Conservation (phyloP, 2,113 vertebrate species). For the Varanus salvator region DNA sequence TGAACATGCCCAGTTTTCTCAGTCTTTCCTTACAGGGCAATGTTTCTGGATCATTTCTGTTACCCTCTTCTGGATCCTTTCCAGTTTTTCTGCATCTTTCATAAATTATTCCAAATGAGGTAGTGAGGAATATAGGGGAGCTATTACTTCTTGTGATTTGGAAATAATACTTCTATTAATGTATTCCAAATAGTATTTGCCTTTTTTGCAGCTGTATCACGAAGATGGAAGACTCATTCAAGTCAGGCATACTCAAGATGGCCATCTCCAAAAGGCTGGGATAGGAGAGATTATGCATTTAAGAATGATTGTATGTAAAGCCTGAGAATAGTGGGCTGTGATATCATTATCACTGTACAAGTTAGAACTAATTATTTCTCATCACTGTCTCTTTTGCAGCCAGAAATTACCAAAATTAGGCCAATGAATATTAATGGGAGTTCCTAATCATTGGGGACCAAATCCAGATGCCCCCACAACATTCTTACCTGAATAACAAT, state of each 20-base stretch:
- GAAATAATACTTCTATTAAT: too few relatives aligned
- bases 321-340: background rate
- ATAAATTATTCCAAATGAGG: too few relatives aligned
- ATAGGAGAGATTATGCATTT: background rate
- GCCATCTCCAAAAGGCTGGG: background rate
- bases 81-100: too few relatives aligned
- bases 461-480: conserved; percentile 41
- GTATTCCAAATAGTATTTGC: too few relatives aligned
- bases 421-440: conserved; percentile 66
- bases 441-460: conserved; percentile 54
- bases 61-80: too few relatives aligned
- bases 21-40: too few relatives aligned
- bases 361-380: conserved; percentile 62
- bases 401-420: conserved; percentile 64
- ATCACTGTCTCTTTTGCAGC: background rate
- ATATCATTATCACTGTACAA: conserved; percentile 1
- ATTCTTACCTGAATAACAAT: conserved; percentile 61
- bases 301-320: background rate
- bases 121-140: too few relatives aligned
- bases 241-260: background rate
- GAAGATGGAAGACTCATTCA: background rate
- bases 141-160: too few relatives aligned
- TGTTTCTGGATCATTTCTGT: too few relatives aligned
- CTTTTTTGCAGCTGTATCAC: too few relatives aligned
- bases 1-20: too few relatives aligned